phyloP scores from a whole-genome alignment of 2,113 vertebrate genomes.

The Forbesichthys agassizii region DNA sequence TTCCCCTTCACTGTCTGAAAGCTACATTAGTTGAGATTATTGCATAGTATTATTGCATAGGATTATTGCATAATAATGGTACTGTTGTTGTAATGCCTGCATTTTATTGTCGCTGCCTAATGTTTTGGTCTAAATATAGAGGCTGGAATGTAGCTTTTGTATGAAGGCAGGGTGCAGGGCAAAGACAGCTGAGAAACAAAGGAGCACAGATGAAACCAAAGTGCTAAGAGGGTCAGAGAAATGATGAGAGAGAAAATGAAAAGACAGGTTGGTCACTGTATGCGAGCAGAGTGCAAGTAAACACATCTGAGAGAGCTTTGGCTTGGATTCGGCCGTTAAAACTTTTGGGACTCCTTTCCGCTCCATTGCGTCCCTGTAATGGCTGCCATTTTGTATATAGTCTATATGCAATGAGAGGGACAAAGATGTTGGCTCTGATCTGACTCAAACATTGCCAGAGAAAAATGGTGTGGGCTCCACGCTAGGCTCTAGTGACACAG shows the following conservation, averaged over 20 bases:
- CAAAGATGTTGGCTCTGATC: slow-evolving; percentile 64
- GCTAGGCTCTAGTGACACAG: slow-evolving; percentile 40
- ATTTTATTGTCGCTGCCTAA: slow-evolving; percentile 4
- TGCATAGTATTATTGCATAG: too few relatives aligned
- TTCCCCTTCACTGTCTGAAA: background rate
- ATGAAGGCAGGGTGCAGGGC: background rate
- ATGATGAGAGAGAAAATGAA: slow-evolving; percentile 25
- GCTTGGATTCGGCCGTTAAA: slow-evolving; percentile 49
- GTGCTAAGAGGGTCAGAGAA: slow-evolving; percentile 17
- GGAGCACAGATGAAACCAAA: background rate
- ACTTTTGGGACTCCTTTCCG: slow-evolving; percentile 61
- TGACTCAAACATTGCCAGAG: slow-evolving; percentile 47
- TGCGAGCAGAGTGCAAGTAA: slow-evolving; percentile 10
- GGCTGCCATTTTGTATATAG: slow-evolving; percentile 71
- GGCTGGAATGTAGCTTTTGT: background rate
- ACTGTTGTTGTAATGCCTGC: slow-evolving; percentile 37
- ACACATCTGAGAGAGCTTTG: slow-evolving; percentile 34
- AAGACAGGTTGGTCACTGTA: slow-evolving; percentile 43
- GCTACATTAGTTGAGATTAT: background rate
- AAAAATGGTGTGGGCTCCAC: slow-evolving; percentile 33
- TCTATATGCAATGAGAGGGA: slow-evolving; percentile 42
- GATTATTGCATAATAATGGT: too few relatives aligned
- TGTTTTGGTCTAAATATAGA: slow-evolving; percentile 13
- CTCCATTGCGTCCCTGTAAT: slow-evolving; percentile 63
- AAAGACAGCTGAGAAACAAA: background rate